Evolutionary conservation across 2,113 vertebrate genomes (phyloP).

Genomic region (Onychostoma macrolepis): DNA sequence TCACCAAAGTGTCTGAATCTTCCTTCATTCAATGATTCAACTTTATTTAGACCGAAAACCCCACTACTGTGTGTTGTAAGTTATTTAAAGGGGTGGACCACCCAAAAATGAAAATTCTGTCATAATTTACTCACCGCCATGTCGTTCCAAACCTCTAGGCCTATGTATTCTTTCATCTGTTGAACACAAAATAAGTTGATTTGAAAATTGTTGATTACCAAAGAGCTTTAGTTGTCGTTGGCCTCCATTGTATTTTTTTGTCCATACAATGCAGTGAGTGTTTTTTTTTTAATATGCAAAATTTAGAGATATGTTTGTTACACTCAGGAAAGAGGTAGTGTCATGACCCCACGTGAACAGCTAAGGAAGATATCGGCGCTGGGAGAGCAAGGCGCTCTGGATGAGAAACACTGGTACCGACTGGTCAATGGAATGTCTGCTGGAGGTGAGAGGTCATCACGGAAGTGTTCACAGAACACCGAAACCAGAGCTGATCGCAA

Average conservation of each 20-base stretch:
- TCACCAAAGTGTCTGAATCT: too few relatives aligned
- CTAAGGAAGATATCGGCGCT: constrained; percentile 84
- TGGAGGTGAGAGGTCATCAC: constrained; percentile 76
- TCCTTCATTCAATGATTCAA: too few relatives aligned
- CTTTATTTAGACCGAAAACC: neutral
- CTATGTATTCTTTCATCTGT: too few relatives aligned
- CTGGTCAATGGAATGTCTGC: constrained; percentile 85
- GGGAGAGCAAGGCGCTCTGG: constrained; percentile 80
- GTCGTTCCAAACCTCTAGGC: neutral
- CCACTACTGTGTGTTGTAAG: neutral
- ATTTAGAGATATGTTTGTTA: constrained; percentile 23
- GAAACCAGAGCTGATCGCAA: neutral
- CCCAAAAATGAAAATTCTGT: neutral
- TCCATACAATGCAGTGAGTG: neutral
- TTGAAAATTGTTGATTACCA: neutral
- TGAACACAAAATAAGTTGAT: neutral
- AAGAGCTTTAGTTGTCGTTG: neutral
- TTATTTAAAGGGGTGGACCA: neutral
- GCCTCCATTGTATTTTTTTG: neutral
- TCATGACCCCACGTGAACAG: constrained; percentile 87
- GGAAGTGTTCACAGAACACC: neutral
- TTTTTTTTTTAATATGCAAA: neutral
- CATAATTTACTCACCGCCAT: neutral
- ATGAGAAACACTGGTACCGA: constrained; percentile 86
- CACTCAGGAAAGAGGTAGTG: constrained; percentile 48